Evolutionary conservation across 2,888 invertebrate genomes (phyloP).

Genomic region (Arenicola marina): DNA sequence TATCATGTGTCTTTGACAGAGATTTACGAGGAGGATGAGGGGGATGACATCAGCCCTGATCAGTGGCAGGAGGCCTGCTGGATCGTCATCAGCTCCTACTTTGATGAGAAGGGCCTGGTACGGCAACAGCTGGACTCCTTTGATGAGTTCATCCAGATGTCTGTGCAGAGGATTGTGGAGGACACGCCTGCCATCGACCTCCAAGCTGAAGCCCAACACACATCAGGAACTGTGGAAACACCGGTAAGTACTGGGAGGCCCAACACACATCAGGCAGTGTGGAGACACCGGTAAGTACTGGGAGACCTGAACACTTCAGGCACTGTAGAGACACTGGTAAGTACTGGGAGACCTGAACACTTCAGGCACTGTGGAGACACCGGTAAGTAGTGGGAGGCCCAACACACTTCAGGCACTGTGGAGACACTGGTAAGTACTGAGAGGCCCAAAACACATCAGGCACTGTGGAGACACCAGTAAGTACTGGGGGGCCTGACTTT

Average conservation of each 20-base stretch:
- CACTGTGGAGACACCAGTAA: too few relatives aligned
- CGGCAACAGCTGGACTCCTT: conserved; percentile 99
- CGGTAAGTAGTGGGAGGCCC: conserved; percentile 41
- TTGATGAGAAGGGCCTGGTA: conserved; percentile 99
- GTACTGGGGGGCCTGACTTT: conserved; percentile 99
- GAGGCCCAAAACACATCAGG: too few relatives aligned
- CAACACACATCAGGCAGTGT: too few relatives aligned
- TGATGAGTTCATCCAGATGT: conserved; percentile 99
- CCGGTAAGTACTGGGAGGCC: conserved; percentile 44
- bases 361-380: conserved; percentile 76
- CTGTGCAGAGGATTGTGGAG: conserved; percentile 98
- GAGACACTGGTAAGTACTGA: too few relatives aligned
- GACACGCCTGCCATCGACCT: conserved; percentile 98
- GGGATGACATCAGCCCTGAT: conserved; percentile 94
- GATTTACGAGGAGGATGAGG: conserved; percentile 44
- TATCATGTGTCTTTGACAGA: neutral
- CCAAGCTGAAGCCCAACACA: conserved; percentile 95
- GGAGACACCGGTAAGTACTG: too few relatives aligned
- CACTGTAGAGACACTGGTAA: too few relatives aligned
- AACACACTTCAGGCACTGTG: too few relatives aligned
- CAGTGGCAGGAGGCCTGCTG: conserved; percentile 99
- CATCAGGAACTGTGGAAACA: conserved; percentile 78
- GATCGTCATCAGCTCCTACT: conserved; percentile 99
- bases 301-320: too few relatives aligned
- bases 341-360: conserved; percentile 98